phyloP scores from a whole-genome alignment of 2,797 vertebrate genomes.

The Pseudomugil gertrudae region DNA sequence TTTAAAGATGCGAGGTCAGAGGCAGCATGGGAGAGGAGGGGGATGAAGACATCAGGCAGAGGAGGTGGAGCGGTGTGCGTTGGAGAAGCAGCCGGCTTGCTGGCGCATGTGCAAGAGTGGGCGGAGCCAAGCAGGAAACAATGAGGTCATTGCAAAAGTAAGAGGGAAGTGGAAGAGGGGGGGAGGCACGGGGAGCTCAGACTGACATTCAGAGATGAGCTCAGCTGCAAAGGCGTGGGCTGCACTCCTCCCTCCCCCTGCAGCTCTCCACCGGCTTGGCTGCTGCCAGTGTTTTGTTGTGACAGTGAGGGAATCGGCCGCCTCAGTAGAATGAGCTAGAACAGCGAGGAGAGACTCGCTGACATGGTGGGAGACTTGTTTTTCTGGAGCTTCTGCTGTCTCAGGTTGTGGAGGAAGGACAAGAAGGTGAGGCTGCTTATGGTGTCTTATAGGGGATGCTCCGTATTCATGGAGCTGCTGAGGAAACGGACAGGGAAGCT shows the following conservation, averaged over 20 bases:
- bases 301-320: constrained; percentile 53
- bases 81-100: constrained; percentile 42
- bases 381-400: constrained; percentile 85
- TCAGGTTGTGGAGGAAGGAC: constrained; percentile 82
- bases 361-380: constrained; percentile 85
- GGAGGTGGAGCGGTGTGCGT: constrained; percentile 11
- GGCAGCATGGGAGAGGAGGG: constrained; percentile 15
- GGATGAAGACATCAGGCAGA: constrained; percentile 23
- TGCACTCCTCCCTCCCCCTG: constrained; percentile 33
- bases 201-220: constrained; percentile 81
- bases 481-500: constrained; percentile 30
- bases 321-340: constrained; percentile 72
- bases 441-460: constrained; percentile 22
- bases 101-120: constrained; percentile 55
- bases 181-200: constrained; percentile 34
- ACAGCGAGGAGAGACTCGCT: constrained; percentile 44
- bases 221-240: constrained; percentile 80
- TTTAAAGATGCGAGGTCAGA: constrained; percentile 33
- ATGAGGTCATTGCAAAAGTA: constrained; percentile 77
- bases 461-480: constrained; percentile 23
- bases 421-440: constrained; percentile 80
- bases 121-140: constrained; percentile 72
- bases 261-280: constrained; percentile 47
- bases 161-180: constrained; percentile 34
- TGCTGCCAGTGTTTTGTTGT: constrained; percentile 72